A percentile compares a stretch with the other conserved stretches of the same genome.
phyloP scores from a whole-genome alignment of 2,888 invertebrate genomes.

The Tetheella fluctuosa region DNA sequence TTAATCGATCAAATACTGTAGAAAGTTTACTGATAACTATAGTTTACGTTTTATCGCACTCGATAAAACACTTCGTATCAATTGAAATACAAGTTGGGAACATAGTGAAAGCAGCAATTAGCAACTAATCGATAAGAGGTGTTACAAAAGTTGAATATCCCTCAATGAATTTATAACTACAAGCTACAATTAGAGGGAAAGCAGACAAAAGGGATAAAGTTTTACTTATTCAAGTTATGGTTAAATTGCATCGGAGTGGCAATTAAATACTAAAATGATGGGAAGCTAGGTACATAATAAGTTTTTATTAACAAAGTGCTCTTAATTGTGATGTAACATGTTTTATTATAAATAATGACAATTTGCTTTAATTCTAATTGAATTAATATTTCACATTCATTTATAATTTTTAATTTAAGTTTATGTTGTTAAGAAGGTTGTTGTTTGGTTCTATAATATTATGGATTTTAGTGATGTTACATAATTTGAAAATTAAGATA shows the following conservation, averaged over 20 bases:
- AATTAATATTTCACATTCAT: too few relatives aligned
- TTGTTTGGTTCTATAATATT: too few relatives aligned
- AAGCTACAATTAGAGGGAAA: slow-evolving; percentile 80
- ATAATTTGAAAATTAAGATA: too few relatives aligned
- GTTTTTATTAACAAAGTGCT: not conserved
- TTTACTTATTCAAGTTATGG: slow-evolving; percentile 30
- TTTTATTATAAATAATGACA: not conserved
- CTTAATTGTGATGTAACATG: not conserved
- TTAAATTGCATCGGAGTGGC: slow-evolving; percentile 35
- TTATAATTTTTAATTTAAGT: too few relatives aligned
- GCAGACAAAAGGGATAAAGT: slow-evolving; percentile 63
- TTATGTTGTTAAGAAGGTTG: too few relatives aligned
- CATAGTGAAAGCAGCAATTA: slow-evolving; percentile 79
- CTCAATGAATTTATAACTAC: slow-evolving; percentile 78
- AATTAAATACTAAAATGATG: slow-evolving; percentile 45
- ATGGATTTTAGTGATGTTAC: too few relatives aligned
- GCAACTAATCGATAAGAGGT: slow-evolving; percentile 66
- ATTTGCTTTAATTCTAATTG: not conserved
- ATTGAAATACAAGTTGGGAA: slow-evolving; percentile 62
- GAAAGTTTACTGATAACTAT: slow-evolving; percentile 47
- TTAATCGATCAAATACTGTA: slow-evolving; percentile 35
- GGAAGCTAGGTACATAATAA: slow-evolving; percentile 30
- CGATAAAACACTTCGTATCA: slow-evolving; percentile 59
- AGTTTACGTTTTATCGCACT: slow-evolving; percentile 55
- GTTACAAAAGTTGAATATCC: slow-evolving; percentile 76